Percentiles rank a stretch among this genome's conserved stretches.
Conservation (phyloP, 2,797 vertebrate species). For the Pseudocheirus occidentalis region DNA sequence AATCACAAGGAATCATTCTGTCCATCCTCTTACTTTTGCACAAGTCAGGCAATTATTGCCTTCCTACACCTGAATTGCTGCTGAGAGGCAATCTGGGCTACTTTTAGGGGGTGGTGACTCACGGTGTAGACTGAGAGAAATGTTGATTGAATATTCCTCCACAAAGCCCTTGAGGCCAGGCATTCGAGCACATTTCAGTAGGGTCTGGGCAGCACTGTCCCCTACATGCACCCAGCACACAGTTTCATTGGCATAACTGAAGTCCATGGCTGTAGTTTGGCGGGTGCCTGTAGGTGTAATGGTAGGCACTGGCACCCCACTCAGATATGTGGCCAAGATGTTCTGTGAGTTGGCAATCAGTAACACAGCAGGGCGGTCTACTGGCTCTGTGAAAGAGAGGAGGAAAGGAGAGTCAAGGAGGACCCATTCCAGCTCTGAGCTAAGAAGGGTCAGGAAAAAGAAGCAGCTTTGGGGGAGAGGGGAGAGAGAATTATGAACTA, state of each 20-base stretch:
- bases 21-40: not conserved
- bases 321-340: conserved; percentile 94
- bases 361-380: conserved; percentile 93
- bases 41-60: not conserved
- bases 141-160: conserved; percentile 93
- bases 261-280: conserved; percentile 98
- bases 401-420: conserved; percentile 10
- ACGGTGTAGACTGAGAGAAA: conserved; percentile 98
- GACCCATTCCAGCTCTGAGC: not conserved
- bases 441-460: not conserved
- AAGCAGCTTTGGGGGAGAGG: not conserved
- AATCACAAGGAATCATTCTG: too few species aligned
- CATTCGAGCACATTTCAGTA: conserved; percentile 96
- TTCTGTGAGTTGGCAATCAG: conserved; percentile 96
- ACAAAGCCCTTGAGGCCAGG: conserved; percentile 92
- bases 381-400: conserved; percentile 87
- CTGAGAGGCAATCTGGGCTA: not conserved
- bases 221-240: conserved; percentile 98
- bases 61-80: not conserved
- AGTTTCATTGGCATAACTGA: conserved; percentile 92
- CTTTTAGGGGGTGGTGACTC: conserved; percentile 82
- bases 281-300: conserved; percentile 92
- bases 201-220: conserved; percentile 90
- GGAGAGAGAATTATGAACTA: not conserved
- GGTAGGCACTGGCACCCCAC: conserved; percentile 88